Conservation (phyloP, 2,113 vertebrate species). For the Coregonus clupeaformis region DNA sequence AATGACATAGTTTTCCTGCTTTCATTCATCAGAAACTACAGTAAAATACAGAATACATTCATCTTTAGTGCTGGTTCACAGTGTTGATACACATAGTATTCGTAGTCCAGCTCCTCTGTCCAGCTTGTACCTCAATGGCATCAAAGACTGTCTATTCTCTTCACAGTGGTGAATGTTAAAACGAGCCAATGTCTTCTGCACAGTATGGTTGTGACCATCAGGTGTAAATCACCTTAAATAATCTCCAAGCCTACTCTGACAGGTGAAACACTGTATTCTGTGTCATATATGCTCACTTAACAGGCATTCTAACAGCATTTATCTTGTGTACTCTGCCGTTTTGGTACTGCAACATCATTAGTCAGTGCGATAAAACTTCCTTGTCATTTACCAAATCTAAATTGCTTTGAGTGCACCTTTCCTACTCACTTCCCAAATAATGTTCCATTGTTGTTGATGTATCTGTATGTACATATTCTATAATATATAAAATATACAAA, state of each 20-base stretch:
- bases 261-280: slow-evolving; percentile 14
- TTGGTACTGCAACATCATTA: background rate
- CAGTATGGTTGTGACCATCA: background rate
- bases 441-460: slow-evolving; percentile 6
- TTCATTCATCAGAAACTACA: background rate
- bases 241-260: background rate
- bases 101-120: background rate
- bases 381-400: background rate
- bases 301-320: background rate
- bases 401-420: background rate
- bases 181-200: background rate
- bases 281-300: slow-evolving; percentile 9
- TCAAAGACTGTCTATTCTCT: background rate
- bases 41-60: background rate
- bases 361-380: background rate
- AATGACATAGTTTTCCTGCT: background rate
- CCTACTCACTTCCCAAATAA: background rate
- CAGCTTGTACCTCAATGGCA: background rate
- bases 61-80: background rate
- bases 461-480: slow-evolving; percentile 17
- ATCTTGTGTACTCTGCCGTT: slow-evolving; percentile 9
- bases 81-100: background rate
- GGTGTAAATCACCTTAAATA: background rate
- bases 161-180: background rate
- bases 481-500: slow-evolving; percentile 12